Evolutionary conservation across 1,140 invertebrate species (phyloP), one percentile per base, ranked within the genome.

Genomic region (Bombyx mandarina): DNA sequence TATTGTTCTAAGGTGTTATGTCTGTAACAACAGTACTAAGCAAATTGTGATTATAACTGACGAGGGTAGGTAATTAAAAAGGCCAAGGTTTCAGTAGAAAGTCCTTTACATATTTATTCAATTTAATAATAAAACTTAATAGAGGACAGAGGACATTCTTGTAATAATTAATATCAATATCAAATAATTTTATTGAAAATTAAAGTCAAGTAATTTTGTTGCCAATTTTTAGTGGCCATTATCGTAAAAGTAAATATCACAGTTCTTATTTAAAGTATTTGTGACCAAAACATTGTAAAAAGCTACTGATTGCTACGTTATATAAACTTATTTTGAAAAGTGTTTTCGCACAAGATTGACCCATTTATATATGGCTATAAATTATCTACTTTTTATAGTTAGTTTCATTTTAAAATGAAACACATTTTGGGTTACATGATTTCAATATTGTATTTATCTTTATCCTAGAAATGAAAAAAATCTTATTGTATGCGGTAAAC

Each of bases 171-270:
- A 35, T 35, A 35, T 35, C 26, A 35, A 35, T 35, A 35, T 5
- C 26, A 35, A 35, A 35, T 35, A 35, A 35, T 35, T 35, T 35
- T 35, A 35, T 35, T 35, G 26, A 35, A 35, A 35, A 35, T 35
- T 35, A 35, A 35, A 35, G 26, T 35, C 26, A 35, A 35, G 4
- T 35, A 71, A 79, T 78, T 79, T 86, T 86, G 82, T 73, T 71
- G 79, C 83, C 81, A 80, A 67, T 76, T 46, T 61, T 57, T 67
- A 61, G 71, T 79, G 79, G 76, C 73, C 73, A 76, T 71, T 77
- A 73, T 74, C 66, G 77, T 82, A 83, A 80, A 86, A 84, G 77
- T 84, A 86, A 86, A 84, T 86, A 86, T 86, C 83, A 86, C 82
- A 85, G 83, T 86, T 82, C 77, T 83, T 73, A 82, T 86, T 35